Evolutionary conservation across 2,113 vertebrate species (phyloP).

Genomic region (Mystacornis crossleyi): DNA sequence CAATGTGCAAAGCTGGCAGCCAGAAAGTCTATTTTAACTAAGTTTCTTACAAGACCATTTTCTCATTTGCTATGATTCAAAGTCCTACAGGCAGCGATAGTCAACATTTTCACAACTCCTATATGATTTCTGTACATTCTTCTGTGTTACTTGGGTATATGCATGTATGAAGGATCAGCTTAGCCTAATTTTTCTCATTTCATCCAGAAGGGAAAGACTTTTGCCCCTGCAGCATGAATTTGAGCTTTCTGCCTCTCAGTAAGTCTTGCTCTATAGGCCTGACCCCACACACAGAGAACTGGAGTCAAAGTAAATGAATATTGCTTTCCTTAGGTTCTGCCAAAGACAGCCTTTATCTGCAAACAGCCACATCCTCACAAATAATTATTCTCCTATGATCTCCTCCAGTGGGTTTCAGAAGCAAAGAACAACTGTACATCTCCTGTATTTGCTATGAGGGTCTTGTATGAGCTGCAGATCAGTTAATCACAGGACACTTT

Average conservation of each 20-base stretch:
- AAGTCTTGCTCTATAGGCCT: neutral
- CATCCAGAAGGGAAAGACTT: neutral
- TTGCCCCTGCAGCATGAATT: neutral
- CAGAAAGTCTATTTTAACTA: neutral
- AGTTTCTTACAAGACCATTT: neutral
- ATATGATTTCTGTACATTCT: neutral
- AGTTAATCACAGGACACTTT: neutral
- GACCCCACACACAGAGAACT: neutral
- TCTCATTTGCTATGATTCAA: neutral
- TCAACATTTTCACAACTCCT: neutral
- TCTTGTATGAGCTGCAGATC: neutral
- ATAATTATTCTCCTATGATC: neutral
- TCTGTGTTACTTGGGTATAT: neutral
- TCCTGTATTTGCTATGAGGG: neutral
- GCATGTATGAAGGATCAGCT: neutral
- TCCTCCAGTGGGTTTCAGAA: neutral
- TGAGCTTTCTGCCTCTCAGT: neutral
- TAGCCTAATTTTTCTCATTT: neutral
- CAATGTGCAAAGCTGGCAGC: neutral
- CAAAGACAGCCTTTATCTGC: neutral
- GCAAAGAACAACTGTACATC: neutral
- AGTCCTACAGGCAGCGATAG: neutral
- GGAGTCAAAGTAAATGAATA: neutral
- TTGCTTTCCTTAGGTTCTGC: neutral
- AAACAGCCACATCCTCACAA: neutral